phyloP scores from a whole-genome alignment of 2,113 vertebrate genomes.

The Bostrychus sinensis region DNA sequence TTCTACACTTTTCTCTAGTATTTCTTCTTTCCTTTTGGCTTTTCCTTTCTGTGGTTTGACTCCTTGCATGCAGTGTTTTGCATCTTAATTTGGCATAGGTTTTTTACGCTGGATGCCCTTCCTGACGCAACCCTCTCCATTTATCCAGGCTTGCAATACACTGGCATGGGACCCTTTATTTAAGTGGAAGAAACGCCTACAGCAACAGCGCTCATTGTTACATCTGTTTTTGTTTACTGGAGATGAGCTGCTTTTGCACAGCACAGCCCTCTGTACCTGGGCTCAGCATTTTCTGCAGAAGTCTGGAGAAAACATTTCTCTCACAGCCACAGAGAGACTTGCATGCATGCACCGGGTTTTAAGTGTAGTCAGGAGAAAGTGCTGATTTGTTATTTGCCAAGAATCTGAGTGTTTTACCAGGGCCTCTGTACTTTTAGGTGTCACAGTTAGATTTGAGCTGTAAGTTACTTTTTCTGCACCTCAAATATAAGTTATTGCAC shows the following conservation, averaged over 20 bases:
- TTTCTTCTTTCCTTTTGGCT: constrained; percentile 21
- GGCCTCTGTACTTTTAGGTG: constrained; percentile 45
- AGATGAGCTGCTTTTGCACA: constrained; percentile 17
- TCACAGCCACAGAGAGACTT: constrained; percentile 25
- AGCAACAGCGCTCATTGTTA: constrained; percentile 41
- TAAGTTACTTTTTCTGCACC: constrained; percentile 1
- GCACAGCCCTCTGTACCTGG: constrained; percentile 37
- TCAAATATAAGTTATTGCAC: constrained; percentile 10
- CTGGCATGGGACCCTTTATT: too few species aligned
- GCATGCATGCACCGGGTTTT: constrained; percentile 16
- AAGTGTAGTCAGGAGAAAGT: constrained; percentile 30
- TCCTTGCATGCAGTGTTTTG: too few species aligned
- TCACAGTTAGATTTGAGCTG: constrained; percentile 42
- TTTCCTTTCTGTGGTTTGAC: too few species aligned
- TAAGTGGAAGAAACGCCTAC: constrained; percentile 24
- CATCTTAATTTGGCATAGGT: too few species aligned
- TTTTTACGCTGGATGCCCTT: too few species aligned
- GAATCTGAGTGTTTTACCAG: constrained; percentile 39
- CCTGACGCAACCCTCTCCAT: too few species aligned
- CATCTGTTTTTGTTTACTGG: constrained; percentile 66
- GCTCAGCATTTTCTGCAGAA: constrained; percentile 11
- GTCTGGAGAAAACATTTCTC: constrained; percentile 46
- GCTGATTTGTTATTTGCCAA: constrained; percentile 57
- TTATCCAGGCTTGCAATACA: too few species aligned
- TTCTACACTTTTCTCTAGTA: not conserved